Conservation (phyloP, 2,797 vertebrate species). For the Diglossa cyanea region DNA sequence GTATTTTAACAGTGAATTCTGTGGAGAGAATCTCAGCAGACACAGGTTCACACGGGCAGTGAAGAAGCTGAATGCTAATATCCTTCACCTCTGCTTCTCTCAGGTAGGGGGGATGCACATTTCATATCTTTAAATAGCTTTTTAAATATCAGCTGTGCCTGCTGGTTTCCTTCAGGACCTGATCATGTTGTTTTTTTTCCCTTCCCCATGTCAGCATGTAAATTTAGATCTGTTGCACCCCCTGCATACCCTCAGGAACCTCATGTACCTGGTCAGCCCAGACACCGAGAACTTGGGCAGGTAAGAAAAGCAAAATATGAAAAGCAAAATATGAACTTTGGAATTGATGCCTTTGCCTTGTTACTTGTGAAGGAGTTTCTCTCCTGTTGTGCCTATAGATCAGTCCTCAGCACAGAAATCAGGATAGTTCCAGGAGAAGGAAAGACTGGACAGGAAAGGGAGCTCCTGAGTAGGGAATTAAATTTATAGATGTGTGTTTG, state of each 20-base stretch:
- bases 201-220: conserved; percentile 80
- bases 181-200: not conserved
- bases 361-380: not conserved
- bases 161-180: not conserved
- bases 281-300: conserved; percentile 90
- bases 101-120: conserved; percentile 80
- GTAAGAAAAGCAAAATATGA: conserved; percentile 73
- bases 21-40: conserved; percentile 92
- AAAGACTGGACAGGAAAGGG: not conserved
- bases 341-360: not conserved
- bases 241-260: conserved; percentile 95
- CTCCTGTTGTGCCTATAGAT: not conserved
- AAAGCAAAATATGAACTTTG: not conserved
- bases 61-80: conserved; percentile 93
- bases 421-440: not conserved
- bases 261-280: conserved; percentile 93
- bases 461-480: not conserved
- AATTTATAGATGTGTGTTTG: not conserved
- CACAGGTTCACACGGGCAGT: conserved; percentile 92
- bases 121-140: not conserved
- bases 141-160: not conserved
- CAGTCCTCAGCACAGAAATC: not conserved
- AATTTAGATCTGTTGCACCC: conserved; percentile 94
- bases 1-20: conserved; percentile 87
- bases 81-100: conserved; percentile 95